These are phyloP conservation scores for Beris chalybata DNA, from an alignment of 2,888 invertebrate genomes.

Conservation along the genomic window DNA sequence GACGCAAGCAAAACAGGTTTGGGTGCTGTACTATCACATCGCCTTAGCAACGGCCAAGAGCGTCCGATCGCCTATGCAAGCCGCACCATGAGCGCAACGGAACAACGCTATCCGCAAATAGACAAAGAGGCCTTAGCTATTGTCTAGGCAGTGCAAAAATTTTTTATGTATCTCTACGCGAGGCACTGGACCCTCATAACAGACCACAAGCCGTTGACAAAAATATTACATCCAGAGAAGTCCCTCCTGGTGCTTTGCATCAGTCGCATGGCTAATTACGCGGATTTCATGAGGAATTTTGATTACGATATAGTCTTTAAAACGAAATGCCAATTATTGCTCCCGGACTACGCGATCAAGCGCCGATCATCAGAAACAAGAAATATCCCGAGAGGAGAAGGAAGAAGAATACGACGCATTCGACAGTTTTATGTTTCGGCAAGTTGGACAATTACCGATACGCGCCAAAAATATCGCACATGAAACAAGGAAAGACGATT, in stretches of 20 bases:
- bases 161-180: conserved; percentile 33
- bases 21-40: conserved; percentile 35
- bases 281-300: conserved; percentile 15
- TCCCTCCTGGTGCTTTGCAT: conserved; percentile 23
- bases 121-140: conserved; percentile 33
- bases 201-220: conserved; percentile 1
- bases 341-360: neutral
- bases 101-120: conserved; percentile 31
- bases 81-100: conserved; percentile 7
- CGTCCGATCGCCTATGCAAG: conserved; percentile 35
- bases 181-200: conserved; percentile 26
- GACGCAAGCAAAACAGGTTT: conserved; percentile 35
- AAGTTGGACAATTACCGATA: conserved; percentile 37
- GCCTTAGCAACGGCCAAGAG: conserved; percentile 26
- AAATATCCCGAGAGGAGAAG: neutral
- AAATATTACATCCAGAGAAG: conserved; percentile 14
- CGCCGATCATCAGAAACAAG: neutral
- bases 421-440: conserved; percentile 36
- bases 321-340: conserved; percentile 20
- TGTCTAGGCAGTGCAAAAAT: conserved; percentile 31
- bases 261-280: conserved; percentile 24
- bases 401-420: conserved; percentile 33
- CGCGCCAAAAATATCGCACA: conserved; percentile 27
- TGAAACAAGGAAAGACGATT: conserved; percentile 36
- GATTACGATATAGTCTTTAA: conserved; percentile 11